phyloP scores from a whole-genome alignment of 2,797 vertebrate species.

The Melanotaenia nigrans region DNA sequence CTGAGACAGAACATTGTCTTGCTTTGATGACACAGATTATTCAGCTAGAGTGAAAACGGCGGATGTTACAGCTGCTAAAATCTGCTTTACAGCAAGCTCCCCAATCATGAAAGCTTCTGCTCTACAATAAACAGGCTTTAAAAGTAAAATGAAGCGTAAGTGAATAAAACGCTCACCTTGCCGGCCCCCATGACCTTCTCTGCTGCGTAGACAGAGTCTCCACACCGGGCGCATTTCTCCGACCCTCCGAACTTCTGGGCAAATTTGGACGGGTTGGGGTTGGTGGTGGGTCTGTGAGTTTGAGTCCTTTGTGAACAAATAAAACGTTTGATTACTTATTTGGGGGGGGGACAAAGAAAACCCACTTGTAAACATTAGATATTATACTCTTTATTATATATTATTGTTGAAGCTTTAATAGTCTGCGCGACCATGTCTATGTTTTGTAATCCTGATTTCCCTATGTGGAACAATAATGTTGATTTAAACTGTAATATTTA shows the following conservation, averaged over 20 bases:
- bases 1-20: too few species aligned
- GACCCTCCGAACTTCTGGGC: conserved; percentile 93
- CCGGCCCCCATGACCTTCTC: conserved; percentile 96
- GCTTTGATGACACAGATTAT: too few species aligned
- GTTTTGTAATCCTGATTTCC: too few species aligned
- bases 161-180: conserved; percentile 82
- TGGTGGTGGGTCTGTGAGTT: conserved; percentile 89
- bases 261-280: conserved; percentile 91
- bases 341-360: background rate
- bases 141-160: background rate
- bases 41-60: too few species aligned
- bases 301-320: conserved; percentile 73
- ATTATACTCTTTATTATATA: too few species aligned
- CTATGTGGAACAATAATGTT: too few species aligned
- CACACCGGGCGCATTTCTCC: conserved; percentile 93
- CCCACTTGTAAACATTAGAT: background rate
- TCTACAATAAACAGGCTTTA: background rate
- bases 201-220: conserved; percentile 91
- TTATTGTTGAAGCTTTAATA: too few species aligned
- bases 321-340: background rate
- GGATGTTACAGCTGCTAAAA: too few species aligned
- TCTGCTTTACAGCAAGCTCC: too few species aligned
- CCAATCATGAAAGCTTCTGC: too few species aligned
- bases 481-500: too few species aligned
- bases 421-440: too few species aligned